phyloP scores from a whole-genome alignment of 2,888 invertebrate species.

The Diarsia dahlii region DNA sequence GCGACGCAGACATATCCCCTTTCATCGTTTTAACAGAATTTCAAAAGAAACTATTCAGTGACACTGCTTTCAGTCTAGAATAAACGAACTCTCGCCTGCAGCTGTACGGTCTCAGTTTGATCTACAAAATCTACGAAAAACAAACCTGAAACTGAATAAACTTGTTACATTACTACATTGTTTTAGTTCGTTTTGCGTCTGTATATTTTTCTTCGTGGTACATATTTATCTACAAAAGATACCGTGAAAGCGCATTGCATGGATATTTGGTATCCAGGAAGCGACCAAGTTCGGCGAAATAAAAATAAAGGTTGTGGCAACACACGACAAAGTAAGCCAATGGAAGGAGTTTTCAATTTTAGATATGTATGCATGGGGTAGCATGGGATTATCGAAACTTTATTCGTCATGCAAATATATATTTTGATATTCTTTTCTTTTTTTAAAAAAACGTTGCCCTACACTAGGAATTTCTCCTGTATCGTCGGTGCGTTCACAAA shows the following conservation, averaged over 20 bases:
- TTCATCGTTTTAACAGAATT: constrained; percentile 71
- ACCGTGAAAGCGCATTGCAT: constrained; percentile 33
- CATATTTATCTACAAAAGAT: constrained; percentile 32
- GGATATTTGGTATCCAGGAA: constrained; percentile 46
- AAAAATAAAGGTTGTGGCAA: constrained; percentile 46
- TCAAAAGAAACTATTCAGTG: constrained; percentile 56
- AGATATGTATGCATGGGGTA: constrained; percentile 26
- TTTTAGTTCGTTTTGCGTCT: constrained; percentile 40
- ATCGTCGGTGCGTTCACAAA: no score
- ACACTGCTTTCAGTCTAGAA: constrained; percentile 38
- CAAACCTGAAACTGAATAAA: constrained; percentile 47
- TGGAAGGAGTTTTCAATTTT: constrained; percentile 39
- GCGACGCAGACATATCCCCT: constrained; percentile 75
- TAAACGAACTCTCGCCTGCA: constrained; percentile 20
- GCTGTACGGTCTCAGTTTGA: constrained; percentile 23
- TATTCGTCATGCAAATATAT: background rate
- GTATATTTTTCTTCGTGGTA: constrained; percentile 14
- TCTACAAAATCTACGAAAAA: constrained; percentile 33
- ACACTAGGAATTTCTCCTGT: no score
- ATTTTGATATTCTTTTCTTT: no score
- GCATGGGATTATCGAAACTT: constrained; percentile 25
- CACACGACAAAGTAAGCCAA: constrained; percentile 41
- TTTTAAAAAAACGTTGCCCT: no score
- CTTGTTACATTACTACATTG: constrained; percentile 51
- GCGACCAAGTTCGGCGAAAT: constrained; percentile 42